Evolutionary conservation across 92 coral and sea anemone genomes (phyloP), one percentile per base, ranked within the genome.

Genomic region (Metridium senile): DNA sequence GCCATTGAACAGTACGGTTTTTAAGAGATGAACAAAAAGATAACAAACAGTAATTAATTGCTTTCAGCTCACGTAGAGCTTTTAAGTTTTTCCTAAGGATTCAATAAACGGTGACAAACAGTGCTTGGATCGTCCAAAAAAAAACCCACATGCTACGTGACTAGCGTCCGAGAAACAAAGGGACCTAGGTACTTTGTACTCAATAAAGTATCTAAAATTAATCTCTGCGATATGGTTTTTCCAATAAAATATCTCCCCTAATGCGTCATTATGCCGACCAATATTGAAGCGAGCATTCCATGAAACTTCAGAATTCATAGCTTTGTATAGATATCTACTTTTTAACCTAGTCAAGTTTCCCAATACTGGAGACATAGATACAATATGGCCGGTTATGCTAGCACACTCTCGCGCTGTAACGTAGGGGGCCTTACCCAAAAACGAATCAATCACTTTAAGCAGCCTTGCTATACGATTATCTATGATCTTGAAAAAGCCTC

Each of bases 301-400:
- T 25, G 71, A 31, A 28, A 22, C 16, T 23, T 64, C 31, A 21
- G 79, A 71, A 1, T 80, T 66, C n/a, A 71, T 72, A 29, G 46
- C 84, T 31, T 71, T 71, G 73, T 47, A 80, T 11, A 80, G 62
- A 26, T 68, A 62, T 57, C 79, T 66, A 27, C 73, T 76, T 28
- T 65, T 80, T 11, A 80, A 69, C 54, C 66, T 51, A 70, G 84
- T 70, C 71, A 80, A 62, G 30, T 71, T 70, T 13, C 78, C 84
- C 72, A 80, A 33, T n/a, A 85, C 82, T 68, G 89, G 82, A 26
- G 86, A 80, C 86, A 80, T 72, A 19, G 89, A 58, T 53, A 61
- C 21, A 19, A 70, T 49, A 39, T 70, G 77, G 28, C 84, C 84
- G 35, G 70, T 35, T 26, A 79, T n/a, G 3, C 26, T 51, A 26